Conservation (phyloP, 2,113 vertebrate species). For the Ranitomeya variabilis region DNA sequence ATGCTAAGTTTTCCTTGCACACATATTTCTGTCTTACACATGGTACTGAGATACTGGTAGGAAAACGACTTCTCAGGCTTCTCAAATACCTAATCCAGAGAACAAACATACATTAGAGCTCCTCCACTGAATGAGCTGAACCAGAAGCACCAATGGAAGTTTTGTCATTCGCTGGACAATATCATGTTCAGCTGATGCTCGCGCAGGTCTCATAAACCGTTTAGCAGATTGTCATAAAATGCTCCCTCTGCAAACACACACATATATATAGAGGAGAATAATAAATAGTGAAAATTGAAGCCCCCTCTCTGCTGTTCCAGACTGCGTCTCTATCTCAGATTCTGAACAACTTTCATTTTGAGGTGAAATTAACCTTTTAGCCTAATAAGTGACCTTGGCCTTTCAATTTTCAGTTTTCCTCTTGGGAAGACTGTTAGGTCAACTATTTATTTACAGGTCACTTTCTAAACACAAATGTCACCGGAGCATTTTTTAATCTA, state of each 20-base stretch:
- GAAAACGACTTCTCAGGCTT: constrained; percentile 39
- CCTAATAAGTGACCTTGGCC: constrained; percentile 53
- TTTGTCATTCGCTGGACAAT: constrained; percentile 40
- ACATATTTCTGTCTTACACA: constrained; percentile 10
- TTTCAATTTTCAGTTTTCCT: constrained; percentile 53
- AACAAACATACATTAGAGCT: constrained; percentile 48
- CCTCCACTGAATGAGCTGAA: constrained; percentile 34
- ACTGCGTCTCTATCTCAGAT: constrained; percentile 9
- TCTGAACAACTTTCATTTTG: constrained; percentile 48
- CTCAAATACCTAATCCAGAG: constrained; percentile 50
- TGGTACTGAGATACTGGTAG: constrained; percentile 18
- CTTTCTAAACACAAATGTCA: constrained; percentile 49
- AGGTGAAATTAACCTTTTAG: constrained; percentile 53
- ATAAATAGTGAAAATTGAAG: constrained; percentile 46
- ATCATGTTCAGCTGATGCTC: constrained; percentile 37
- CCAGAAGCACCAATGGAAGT: constrained; percentile 37
- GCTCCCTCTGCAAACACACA: constrained; percentile 26
- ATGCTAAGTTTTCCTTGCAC: neutral
- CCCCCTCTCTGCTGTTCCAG: neutral
- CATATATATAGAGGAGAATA: constrained; percentile 28
- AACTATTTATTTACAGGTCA: constrained; percentile 55
- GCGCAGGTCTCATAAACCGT: constrained; percentile 20
- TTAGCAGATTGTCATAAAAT: constrained; percentile 40
- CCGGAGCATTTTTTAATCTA: constrained; percentile 44
- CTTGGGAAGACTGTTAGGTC: constrained; percentile 42